Conservation (phyloP, 1,140 invertebrate species). For the Hycleus cichorii region DNA sequence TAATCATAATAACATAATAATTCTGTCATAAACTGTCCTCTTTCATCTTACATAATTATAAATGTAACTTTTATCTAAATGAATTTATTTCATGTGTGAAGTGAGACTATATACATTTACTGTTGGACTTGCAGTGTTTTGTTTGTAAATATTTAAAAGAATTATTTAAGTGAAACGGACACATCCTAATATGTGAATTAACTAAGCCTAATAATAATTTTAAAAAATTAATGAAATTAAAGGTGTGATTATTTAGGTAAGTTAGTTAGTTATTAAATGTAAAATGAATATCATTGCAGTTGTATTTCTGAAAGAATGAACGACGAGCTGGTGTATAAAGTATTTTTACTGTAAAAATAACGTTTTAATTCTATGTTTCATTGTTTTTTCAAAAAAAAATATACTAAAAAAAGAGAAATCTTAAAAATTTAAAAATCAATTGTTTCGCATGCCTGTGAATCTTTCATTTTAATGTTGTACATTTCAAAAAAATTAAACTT, state of each 20-base stretch:
- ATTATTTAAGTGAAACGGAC: constrained; percentile 11
- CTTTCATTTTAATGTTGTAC: constrained; percentile 16
- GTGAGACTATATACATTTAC: constrained; percentile 12
- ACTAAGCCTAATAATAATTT: constrained; percentile 14
- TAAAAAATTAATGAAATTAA: constrained; percentile 22
- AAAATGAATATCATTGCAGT: constrained; percentile 28
- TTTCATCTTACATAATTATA: constrained; percentile 19
- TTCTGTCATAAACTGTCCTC: constrained; percentile 9
- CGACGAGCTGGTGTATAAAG: constrained; percentile 23
- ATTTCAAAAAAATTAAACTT: not conserved
- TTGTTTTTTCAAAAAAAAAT: constrained; percentile 2
- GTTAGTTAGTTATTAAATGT: constrained; percentile 25
- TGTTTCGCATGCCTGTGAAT: constrained; percentile 15
- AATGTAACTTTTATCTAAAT: constrained; percentile 16
- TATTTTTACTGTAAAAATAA: constrained; percentile 27
- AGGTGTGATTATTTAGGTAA: constrained; percentile 34
- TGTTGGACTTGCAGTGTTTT: constrained; percentile 19
- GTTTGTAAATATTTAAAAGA: constrained; percentile 22
- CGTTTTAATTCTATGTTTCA: constrained; percentile 11
- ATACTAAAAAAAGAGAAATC: not conserved
- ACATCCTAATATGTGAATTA: constrained; percentile 19
- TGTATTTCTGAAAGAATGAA: constrained; percentile 24
- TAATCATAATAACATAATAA: not conserved
- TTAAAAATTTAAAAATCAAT: constrained; percentile 3
- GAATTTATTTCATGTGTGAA: constrained; percentile 15